Percentiles rank a stretch among this genome's conserved stretches.
Evolutionary conservation across 2,888 invertebrate species (phyloP).

Genomic region (Drosophila cracens): DNA sequence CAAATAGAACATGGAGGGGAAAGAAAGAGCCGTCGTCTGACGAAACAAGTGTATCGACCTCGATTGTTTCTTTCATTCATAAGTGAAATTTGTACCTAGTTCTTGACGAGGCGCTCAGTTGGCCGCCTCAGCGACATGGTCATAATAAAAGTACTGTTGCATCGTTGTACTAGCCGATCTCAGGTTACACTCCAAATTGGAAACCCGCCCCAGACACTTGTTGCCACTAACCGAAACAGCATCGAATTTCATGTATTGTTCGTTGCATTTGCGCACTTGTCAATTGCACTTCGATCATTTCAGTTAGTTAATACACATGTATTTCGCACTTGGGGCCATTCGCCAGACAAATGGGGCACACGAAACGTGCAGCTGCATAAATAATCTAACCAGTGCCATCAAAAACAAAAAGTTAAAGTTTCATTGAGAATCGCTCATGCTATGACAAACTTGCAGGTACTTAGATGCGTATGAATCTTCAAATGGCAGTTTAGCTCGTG

Average conservation of each 20-base stretch:
- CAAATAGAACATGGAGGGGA: conserved; percentile 2
- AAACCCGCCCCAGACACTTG: conserved; percentile 58
- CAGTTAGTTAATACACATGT: not conserved
- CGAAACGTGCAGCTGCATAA: conserved; percentile 80
- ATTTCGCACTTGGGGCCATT: conserved; percentile 38
- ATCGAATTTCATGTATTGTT: conserved; percentile 61
- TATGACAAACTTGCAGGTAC: conserved; percentile 12
- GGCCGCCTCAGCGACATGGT: conserved; percentile 20
- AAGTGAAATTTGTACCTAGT: conserved; percentile 30
- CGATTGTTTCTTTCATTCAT: conserved; percentile 50
- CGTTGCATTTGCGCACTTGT: conserved; percentile 72
- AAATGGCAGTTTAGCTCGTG: conserved; percentile 3
- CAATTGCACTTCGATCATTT: conserved; percentile 67
- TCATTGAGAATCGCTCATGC: conserved; percentile 31
- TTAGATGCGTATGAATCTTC: conserved; percentile 10
- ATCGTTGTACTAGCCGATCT: conserved; percentile 19
- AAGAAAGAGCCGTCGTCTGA: not conserved
- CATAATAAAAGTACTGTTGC: conserved; percentile 18
- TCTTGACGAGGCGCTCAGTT: conserved; percentile 40
- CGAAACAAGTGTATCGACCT: conserved; percentile 76
- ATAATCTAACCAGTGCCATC: conserved; percentile 29
- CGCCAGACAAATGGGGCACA: conserved; percentile 58
- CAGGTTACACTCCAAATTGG: conserved; percentile 55
- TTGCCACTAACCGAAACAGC: conserved; percentile 42
- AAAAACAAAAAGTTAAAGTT: conserved; percentile 13